Evolutionary conservation across 2,113 vertebrate genomes (phyloP), one percentile per base, ranked within the genome.

Genomic region (Nematolebias whitei): DNA sequence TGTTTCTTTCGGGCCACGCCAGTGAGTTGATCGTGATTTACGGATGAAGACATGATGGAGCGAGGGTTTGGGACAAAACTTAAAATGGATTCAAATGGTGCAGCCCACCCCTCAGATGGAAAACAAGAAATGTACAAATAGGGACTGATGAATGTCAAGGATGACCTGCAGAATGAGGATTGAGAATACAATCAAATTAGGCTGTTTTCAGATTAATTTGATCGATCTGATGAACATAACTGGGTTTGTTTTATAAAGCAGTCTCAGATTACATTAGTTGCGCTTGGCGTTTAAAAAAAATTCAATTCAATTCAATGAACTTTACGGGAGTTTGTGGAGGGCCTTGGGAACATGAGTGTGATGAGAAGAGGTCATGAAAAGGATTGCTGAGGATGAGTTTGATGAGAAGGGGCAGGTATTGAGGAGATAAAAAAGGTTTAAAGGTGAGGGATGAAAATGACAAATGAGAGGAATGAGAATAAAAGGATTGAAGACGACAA

Each of bases 1-100:
- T 29, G 64, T 67, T 63, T 78, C 29, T 32, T 14, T 35, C 12
- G n/a, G 29, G 52, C 29, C 52, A 38, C 11, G 12, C 52, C 15
- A 51, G 22, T 3, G 26, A 29, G 26, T 29, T 29, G 3, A 29
- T 7, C 26, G 26, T n/a, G n/a, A n/a, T 7, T 29, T 29, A 3
- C 3, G 26, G n/a, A 45, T 45, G 43, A 45, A n/a, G 43, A 15
- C n/a, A 19, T 19, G 41, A 15, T 18, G 5, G 32, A 35, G 10
- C 5, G 32, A 35, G 32, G 32, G 32, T 35, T 35, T 5, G 5
- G 32, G 9, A 35, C 5, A 35, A 9, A 8, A 35, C 32, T 35
- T 35, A 6, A 35, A 35, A 35, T 35, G 32, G 32, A 1, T 35
- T 10, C 32, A 35, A 35, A 35, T 29, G n/a, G n/a, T n/a, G n/a